phyloP scores from a whole-genome alignment of 2,888 invertebrate species.

The Ptilodon capucinus region DNA sequence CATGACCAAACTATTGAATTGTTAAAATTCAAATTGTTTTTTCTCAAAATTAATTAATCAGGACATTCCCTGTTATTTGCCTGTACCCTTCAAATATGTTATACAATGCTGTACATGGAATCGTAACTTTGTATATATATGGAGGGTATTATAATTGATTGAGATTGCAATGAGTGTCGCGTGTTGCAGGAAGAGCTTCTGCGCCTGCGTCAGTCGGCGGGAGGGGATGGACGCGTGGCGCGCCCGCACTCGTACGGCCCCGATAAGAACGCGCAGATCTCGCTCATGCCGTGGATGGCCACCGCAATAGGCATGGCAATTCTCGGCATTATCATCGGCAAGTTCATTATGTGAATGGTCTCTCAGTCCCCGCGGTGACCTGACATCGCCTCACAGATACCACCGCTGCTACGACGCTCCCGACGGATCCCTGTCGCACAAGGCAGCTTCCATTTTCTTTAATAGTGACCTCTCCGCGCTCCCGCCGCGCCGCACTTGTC shows the following conservation, averaged over 20 bases:
- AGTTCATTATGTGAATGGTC: slow-evolving; percentile 89
- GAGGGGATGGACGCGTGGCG: slow-evolving; percentile 56
- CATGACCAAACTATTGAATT: no score
- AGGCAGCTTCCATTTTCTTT: slow-evolving; percentile 52
- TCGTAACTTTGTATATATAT: neutral
- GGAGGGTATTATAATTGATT: no score
- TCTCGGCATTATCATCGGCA: slow-evolving; percentile 90
- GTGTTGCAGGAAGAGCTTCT: slow-evolving; percentile 84
- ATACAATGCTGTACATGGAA: no score
- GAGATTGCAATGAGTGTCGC: neutral
- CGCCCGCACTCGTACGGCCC: slow-evolving; percentile 73
- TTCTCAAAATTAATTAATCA: no score
- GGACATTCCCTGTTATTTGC: no score
- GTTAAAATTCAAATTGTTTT: no score
- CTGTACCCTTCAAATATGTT: no score
- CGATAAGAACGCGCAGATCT: slow-evolving; percentile 83
- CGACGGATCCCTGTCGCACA: slow-evolving; percentile 51
- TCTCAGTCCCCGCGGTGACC: slow-evolving; percentile 51
- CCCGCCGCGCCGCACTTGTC: slow-evolving; percentile 18
- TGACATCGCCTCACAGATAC: slow-evolving; percentile 54
- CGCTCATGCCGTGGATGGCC: slow-evolving; percentile 85
- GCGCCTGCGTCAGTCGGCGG: slow-evolving; percentile 78
- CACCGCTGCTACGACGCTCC: slow-evolving; percentile 65
- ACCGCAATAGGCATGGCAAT: slow-evolving; percentile 86
- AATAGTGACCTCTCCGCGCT: slow-evolving; percentile 36